A percentile compares a stretch with the other conserved stretches of the same genome.
Evolutionary conservation across 1,140 invertebrate species (phyloP).

Genomic region (Nilaparvata lugens): DNA sequence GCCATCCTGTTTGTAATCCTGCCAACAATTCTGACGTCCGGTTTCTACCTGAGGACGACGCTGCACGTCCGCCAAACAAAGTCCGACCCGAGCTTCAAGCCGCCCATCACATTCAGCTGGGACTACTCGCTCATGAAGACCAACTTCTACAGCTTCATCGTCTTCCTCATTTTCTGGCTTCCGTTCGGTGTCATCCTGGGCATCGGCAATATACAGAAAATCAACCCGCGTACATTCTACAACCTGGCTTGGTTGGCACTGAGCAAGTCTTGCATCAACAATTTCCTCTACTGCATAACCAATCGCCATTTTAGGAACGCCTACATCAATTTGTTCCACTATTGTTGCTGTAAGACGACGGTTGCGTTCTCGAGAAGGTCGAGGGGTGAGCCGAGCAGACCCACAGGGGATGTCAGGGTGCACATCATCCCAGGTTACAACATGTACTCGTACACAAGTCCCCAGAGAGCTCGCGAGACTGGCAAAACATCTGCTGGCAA

Average conservation of each 20-base stretch:
- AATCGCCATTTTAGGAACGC: slow-evolving; percentile 59
- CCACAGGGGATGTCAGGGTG: slow-evolving; percentile 55
- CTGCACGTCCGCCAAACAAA: slow-evolving; percentile 34
- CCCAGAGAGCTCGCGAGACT: slow-evolving; percentile 32
- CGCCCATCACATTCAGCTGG: slow-evolving; percentile 48
- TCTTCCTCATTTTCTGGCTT: slow-evolving; percentile 54
- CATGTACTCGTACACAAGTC: slow-evolving; percentile 55
- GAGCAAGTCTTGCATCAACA: slow-evolving; percentile 55
- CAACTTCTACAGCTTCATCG: slow-evolving; percentile 52
- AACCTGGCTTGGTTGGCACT: slow-evolving; percentile 56
- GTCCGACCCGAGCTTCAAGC: slow-evolving; percentile 46
- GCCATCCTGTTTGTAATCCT: slow-evolving; percentile 42
- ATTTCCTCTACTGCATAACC: slow-evolving; percentile 51
- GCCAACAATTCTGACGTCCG: slow-evolving; percentile 34
- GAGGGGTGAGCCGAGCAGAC: slow-evolving; percentile 40
- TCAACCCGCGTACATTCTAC: slow-evolving; percentile 45
- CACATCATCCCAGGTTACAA: slow-evolving; percentile 66
- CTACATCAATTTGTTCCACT: slow-evolving; percentile 66
- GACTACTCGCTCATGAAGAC: slow-evolving; percentile 51
- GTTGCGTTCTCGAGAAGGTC: slow-evolving; percentile 55
- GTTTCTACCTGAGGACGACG: slow-evolving; percentile 17
- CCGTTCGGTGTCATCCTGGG: slow-evolving; percentile 48
- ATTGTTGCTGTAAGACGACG: slow-evolving; percentile 72
- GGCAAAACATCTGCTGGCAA: slow-evolving; percentile 21
- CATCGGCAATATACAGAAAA: slow-evolving; percentile 39